Base-by-base conservation (phyloP, 2,113 vertebrate genomes). In the Limnothrissa miodon region DNA sequence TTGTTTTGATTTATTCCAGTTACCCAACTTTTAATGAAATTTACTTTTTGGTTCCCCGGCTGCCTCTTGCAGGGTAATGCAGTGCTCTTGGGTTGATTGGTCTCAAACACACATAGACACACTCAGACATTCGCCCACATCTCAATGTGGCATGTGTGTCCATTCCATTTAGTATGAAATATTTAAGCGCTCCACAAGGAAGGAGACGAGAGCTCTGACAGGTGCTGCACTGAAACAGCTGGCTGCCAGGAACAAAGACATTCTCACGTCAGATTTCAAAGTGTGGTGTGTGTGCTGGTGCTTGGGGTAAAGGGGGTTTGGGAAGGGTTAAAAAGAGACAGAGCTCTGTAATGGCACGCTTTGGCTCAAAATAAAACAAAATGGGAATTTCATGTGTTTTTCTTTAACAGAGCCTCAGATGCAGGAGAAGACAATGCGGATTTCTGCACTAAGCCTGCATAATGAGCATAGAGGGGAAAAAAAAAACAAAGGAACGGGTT, bases 141-240 rank as follows among this genome's bases (percentile, higher is more conserved):
- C 21, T 23, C 56, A 1, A 59, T 29, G 5, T 74, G 33, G 66
- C 66, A 74, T 74, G 66, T 74, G 66, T 74, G 66, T 74, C 66
- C 25, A 74, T 74, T 39, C 66, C 66, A 74, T 74, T 74, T 74
- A 74, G 13, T 74, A 74, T 85, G 42, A 80, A 85, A 85, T 80
- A 82, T 79, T 82, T 48, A 82, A 51, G 9, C 13, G 66, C 66
- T 74, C 66, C 66, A 1, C 25, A 10, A 62, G 59, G 8, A 6
- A 33, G 29, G 66, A 74, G 66, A 15, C 1, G 66, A 82, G 29
- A 39, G 23, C 59, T 82, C 45, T 82, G 59, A 46, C 44, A 74
- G 66, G 45, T 78, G 66, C 66, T 36, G 45, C 25, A 51, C 66
- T 36, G 81, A 78, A 78, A 48, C 66, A 78, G 48, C 62, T 74